Conservation (phyloP, 2,113 vertebrate species). For the Gavia stellata region DNA sequence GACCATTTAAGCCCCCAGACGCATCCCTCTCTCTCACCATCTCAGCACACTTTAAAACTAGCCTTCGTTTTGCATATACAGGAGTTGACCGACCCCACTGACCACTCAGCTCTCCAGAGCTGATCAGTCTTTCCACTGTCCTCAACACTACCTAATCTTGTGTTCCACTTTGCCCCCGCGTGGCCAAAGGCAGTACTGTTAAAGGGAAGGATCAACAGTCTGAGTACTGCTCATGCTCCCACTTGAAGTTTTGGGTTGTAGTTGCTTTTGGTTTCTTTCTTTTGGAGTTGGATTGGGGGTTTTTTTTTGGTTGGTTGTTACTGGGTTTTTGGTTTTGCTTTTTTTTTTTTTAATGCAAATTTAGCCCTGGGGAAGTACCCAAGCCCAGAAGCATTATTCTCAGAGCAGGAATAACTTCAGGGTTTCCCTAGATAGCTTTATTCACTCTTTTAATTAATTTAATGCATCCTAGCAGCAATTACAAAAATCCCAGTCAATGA, state of each 20-base stretch:
- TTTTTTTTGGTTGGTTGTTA: neutral
- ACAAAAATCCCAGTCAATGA: neutral
- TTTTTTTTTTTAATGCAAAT: neutral
- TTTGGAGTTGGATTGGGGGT: neutral
- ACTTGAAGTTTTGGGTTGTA: neutral
- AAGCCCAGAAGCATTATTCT: neutral
- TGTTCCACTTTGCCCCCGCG: neutral
- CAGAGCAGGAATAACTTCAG: neutral
- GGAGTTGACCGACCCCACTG: too few species aligned
- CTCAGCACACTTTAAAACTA: neutral
- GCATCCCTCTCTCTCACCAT: neutral
- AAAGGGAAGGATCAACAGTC: too few species aligned
- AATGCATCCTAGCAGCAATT: neutral
- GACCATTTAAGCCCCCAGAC: neutral
- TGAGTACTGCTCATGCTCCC: neutral
- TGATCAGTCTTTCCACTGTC: fast-evolving
- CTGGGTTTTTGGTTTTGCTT: neutral
- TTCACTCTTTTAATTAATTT: neutral
- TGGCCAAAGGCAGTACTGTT: neutral
- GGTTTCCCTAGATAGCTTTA: neutral
- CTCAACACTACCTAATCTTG: fast-evolving
- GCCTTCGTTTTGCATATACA: fast-evolving
- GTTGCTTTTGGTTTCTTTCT: neutral
- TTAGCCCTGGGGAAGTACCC: neutral
- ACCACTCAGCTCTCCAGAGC: neutral